Conservation (phyloP, 2,797 vertebrate species). For the Gobio occitaniae region DNA sequence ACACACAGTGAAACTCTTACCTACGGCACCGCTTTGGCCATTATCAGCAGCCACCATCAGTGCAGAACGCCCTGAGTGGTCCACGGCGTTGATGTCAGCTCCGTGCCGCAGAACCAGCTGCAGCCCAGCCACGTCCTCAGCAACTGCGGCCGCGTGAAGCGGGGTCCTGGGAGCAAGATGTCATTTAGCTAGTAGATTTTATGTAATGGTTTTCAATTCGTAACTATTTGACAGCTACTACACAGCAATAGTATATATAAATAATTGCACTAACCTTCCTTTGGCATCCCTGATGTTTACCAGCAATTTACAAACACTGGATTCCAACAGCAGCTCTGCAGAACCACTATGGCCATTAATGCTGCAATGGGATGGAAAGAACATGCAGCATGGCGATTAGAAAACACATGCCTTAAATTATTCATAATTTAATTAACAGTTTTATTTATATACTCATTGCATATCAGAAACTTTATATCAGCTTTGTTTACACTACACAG, state of each 20-base stretch:
- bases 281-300: constrained; percentile 98
- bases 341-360: constrained; percentile 96
- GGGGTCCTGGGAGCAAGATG: constrained; percentile 82
- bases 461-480: neutral
- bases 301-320: constrained; percentile 91
- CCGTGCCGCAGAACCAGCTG: constrained; percentile 94
- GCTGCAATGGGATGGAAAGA: constrained; percentile 69
- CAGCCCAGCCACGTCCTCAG: constrained; percentile 93
- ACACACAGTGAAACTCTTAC: constrained; percentile 42
- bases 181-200: neutral
- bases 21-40: constrained; percentile 77
- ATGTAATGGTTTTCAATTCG: neutral
- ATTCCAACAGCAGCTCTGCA: constrained; percentile 89
- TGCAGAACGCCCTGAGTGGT: constrained; percentile 89
- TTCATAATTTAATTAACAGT: neutral
- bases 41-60: constrained; percentile 94
- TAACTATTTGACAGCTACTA: neutral
- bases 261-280: constrained; percentile 87
- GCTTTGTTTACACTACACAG: neutral
- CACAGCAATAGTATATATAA: neutral
- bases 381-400: neutral
- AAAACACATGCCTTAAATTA: neutral
- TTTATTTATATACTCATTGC: neutral
- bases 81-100: constrained; percentile 89
- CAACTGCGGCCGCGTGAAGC: constrained; percentile 95